phyloP scores from a whole-genome alignment of 1,140 invertebrate species.

The Caenorhabditis inopinata region DNA sequence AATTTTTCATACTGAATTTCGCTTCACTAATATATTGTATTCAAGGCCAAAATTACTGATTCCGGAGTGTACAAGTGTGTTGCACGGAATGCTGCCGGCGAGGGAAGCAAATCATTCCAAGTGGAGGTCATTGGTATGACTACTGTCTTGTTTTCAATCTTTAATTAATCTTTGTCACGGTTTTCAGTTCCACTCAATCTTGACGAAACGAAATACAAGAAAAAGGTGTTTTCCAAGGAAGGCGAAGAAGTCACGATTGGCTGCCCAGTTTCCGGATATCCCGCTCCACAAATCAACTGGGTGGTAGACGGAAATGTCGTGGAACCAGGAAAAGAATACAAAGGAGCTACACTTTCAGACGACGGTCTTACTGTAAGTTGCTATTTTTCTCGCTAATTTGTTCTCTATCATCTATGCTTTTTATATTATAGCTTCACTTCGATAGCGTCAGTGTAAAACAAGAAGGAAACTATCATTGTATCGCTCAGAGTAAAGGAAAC shows the following conservation, averaged over 20 bases:
- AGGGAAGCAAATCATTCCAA: conserved; percentile 61
- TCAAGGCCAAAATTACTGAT: conserved; percentile 54
- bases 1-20: background rate
- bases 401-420: background rate
- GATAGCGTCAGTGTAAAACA: conserved; percentile 47
- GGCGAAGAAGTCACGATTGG: conserved; percentile 52
- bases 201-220: conserved; percentile 52
- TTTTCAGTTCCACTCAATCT: conserved; percentile 55
- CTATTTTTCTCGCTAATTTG: background rate
- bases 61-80: conserved; percentile 66
- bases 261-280: conserved; percentile 56
- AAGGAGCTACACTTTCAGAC: conserved; percentile 48
- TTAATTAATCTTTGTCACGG: background rate
- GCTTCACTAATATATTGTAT: background rate
- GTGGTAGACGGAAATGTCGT: conserved; percentile 48
- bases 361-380: conserved; percentile 51
- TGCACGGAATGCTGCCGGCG: conserved; percentile 67
- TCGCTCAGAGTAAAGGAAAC: conserved; percentile 56
- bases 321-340: conserved; percentile 30
- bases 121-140: conserved; percentile 53
- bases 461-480: conserved; percentile 44
- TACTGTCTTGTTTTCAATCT: conserved; percentile 17
- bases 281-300: conserved; percentile 54
- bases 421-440: conserved; percentile 46
- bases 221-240: conserved; percentile 50